These are phyloP conservation scores for Teleopsis dalmanni DNA, from an alignment of 1,140 invertebrate species.

Conservation along the genomic window DNA sequence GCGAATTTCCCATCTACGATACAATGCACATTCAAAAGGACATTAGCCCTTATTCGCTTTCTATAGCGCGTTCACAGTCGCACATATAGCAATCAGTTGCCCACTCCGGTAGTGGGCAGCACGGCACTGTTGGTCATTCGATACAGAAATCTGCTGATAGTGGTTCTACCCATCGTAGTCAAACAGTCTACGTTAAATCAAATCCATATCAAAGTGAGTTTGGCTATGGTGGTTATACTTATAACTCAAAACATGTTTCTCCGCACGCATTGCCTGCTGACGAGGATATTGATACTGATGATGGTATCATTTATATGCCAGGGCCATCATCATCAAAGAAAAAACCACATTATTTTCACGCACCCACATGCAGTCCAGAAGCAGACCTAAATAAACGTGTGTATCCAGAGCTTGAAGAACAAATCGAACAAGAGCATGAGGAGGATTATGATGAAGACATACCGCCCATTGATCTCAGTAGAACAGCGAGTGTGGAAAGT, in stretches of 20 bases:
- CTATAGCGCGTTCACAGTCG: constrained; percentile 65
- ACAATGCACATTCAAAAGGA: constrained; percentile 60
- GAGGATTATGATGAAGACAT: constrained; percentile 39
- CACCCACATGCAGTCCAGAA: constrained; percentile 3
- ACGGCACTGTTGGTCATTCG: constrained; percentile 21
- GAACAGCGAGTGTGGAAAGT: constrained; percentile 30
- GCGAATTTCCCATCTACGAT: constrained; percentile 80
- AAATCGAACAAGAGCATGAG: constrained; percentile 11
- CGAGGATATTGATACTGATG: constrained; percentile 34
- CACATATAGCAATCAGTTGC: constrained; percentile 55
- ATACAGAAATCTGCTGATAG: constrained; percentile 16
- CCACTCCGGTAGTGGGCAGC: constrained; percentile 37
- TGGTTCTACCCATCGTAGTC: constrained; percentile 19
- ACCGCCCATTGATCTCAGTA: constrained; percentile 36
- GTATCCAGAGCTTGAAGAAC: constrained; percentile 9
- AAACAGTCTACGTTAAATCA: constrained; percentile 36
- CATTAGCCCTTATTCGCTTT: constrained; percentile 65
- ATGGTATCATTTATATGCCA: constrained; percentile 34
- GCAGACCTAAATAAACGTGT: neutral
- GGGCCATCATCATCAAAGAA: constrained; percentile 19
- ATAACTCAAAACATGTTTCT: constrained; percentile 10
- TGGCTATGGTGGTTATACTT: constrained; percentile 33
- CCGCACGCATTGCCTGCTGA: constrained; percentile 9
- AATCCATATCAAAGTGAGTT: constrained; percentile 40
- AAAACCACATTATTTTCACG: constrained; percentile 25